phyloP scores from a whole-genome alignment of 2,113 vertebrate genomes.

The Atractosteus spatula region DNA sequence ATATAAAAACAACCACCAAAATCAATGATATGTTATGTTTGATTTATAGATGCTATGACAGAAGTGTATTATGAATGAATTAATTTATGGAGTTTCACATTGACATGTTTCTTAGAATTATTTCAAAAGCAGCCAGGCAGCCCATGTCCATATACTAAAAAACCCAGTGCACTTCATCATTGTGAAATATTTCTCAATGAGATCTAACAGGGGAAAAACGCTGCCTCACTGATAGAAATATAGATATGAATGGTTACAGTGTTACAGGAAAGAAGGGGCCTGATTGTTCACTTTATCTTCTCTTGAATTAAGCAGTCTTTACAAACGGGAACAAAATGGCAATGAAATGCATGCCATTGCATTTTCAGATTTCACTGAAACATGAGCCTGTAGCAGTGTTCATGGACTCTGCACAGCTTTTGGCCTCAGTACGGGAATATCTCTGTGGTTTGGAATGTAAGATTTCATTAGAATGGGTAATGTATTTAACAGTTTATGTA shows the following conservation, averaged over 20 bases:
- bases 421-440: background rate
- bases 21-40: no score
- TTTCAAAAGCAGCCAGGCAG: no score
- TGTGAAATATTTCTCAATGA: constrained; percentile 15
- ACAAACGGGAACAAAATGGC: constrained; percentile 21
- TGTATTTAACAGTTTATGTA: no score
- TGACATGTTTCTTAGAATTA: no score
- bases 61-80: no score
- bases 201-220: background rate
- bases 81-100: no score
- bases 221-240: constrained; percentile 1
- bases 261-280: constrained; percentile 15
- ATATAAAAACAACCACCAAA: no score
- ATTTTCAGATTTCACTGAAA: constrained; percentile 3
- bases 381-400: background rate
- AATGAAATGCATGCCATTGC: constrained; percentile 15
- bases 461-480: no score
- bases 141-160: no score
- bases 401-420: background rate
- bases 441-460: background rate
- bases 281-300: constrained; percentile 22
- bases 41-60: no score
- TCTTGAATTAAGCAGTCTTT: constrained; percentile 22
- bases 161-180: background rate
- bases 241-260: constrained; percentile 32